Conservation (phyloP, 2,888 invertebrate genomes). For the Caenorhabditis virilis region DNA sequence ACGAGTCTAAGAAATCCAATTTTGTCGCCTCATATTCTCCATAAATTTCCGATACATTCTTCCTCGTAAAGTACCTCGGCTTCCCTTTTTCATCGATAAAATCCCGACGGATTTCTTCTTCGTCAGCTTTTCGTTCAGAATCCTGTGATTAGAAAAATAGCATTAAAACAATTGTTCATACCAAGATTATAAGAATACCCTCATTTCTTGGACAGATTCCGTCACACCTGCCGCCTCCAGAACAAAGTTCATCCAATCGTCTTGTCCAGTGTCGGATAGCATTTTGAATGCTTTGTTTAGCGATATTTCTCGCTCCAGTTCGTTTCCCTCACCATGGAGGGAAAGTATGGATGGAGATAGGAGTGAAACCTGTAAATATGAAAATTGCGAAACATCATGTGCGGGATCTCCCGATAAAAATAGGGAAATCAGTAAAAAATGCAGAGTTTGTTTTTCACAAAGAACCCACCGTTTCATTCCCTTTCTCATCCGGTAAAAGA, state of each 20-base stretch:
- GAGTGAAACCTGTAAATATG: constrained; percentile 54
- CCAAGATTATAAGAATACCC: too few species aligned
- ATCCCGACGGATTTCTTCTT: constrained; percentile 30
- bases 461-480: constrained; percentile 35
- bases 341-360: constrained; percentile 62
- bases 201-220: constrained; percentile 43
- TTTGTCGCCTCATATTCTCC: constrained; percentile 38
- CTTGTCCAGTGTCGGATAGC: constrained; percentile 33
- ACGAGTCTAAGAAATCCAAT: constrained; percentile 35
- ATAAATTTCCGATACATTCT: constrained; percentile 36
- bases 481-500: constrained; percentile 57
- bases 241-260: constrained; percentile 65
- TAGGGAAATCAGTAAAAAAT: too few species aligned
- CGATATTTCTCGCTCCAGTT: constrained; percentile 22
- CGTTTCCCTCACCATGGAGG: constrained; percentile 53
- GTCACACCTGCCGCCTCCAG: constrained; percentile 63
- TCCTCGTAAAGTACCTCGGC: constrained; percentile 34
- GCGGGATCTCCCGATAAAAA: too few species aligned
- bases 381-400: too few species aligned
- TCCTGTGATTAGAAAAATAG: too few species aligned
- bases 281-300: constrained; percentile 29
- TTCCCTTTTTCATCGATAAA: constrained; percentile 34
- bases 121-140: constrained; percentile 32
- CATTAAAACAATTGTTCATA: too few species aligned
- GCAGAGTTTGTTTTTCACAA: too few species aligned